Base-by-base conservation (phyloP, 2,113 vertebrate genomes). In the Caranx melampygus region DNA sequence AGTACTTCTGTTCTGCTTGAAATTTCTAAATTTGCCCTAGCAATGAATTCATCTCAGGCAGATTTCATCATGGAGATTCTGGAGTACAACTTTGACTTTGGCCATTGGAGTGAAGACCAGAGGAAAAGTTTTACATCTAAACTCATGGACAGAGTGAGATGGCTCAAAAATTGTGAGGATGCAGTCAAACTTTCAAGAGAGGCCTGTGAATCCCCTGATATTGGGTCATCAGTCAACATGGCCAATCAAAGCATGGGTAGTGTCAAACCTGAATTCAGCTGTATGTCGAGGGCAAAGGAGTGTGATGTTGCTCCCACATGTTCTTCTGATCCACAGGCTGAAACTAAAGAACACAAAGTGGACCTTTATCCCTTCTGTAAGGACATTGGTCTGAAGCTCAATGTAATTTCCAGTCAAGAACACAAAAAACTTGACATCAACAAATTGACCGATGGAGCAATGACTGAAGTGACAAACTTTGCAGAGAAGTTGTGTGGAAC, bases 31-130 rank as follows among this genome's bases (percentile, higher is more conserved):
- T 87, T 87, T 78, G 74, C 78, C 13, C 16, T 81, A 31, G 78
- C 64, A 21, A 52, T 84, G 0, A 87, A 60, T 71, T 84, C 73
- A 35, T 84, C 85, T 20, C 81, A 81, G 18, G 33, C 78, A 42
- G 14, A 84, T 34, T 78, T 84, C 47, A 58, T 87, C 40, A 71
- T 81, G 78, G 78, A 87, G 64, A 81, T 87, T 67, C 85, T 81
- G 15, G 81, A 87, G 34, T 40, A 84, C 54, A 81, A 84, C 55
- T 84, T 81, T 71, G 42, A 87, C 62, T 13, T 87, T 0, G 3
- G 8, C 12, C 26, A 75, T 8, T 26, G 70, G 34, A 74, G n/a
- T 37, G 6, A 77, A 44, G 6, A 12, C 2, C 15, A 73, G 2
- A 81, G 52, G 58, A 37, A 52, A 35, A 5, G 15, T 15, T 78